Percentiles rank a stretch among this genome's conserved stretches.
phyloP scores from a whole-genome alignment of 64 coral and sea anemone species.

The Stichodactyla mertensii region DNA sequence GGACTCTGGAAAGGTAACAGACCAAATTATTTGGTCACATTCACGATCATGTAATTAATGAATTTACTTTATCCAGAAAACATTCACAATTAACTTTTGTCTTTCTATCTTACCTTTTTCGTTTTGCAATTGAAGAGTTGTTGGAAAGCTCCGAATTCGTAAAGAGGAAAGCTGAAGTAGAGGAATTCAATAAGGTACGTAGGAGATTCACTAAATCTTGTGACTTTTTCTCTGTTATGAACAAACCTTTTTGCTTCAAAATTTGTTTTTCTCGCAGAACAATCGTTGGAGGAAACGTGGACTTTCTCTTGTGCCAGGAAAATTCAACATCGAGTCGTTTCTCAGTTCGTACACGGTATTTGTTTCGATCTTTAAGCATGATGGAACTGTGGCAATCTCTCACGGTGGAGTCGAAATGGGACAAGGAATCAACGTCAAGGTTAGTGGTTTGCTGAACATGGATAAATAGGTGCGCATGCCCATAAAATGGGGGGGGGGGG shows the following conservation, averaged over 20 bases:
- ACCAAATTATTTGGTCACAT: neutral
- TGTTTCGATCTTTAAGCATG: constrained; percentile 68
- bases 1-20: constrained; percentile 63
- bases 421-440: constrained; percentile 93
- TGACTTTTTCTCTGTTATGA: no score
- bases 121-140: neutral
- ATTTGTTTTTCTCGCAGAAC: constrained; percentile 29
- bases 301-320: constrained; percentile 54
- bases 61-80: no score
- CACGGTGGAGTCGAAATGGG: constrained; percentile 94
- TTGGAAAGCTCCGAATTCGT: constrained; percentile 45
- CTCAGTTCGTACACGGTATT: constrained; percentile 47
- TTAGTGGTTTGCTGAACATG: neutral
- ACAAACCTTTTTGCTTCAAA: neutral
- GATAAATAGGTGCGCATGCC: neutral
- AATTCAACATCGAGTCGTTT: constrained; percentile 21
- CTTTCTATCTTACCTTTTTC: neutral
- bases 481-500: neutral
- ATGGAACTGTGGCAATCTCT: constrained; percentile 76
- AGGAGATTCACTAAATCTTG: no score
- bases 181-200: constrained; percentile 73
- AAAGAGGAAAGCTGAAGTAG: constrained; percentile 59
- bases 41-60: no score
- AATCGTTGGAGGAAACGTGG: constrained; percentile 97
- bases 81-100: no score